These are phyloP conservation scores for Patagioenas fasciata DNA, from an alignment of 2,113 vertebrate species.

Conservation along the genomic window DNA sequence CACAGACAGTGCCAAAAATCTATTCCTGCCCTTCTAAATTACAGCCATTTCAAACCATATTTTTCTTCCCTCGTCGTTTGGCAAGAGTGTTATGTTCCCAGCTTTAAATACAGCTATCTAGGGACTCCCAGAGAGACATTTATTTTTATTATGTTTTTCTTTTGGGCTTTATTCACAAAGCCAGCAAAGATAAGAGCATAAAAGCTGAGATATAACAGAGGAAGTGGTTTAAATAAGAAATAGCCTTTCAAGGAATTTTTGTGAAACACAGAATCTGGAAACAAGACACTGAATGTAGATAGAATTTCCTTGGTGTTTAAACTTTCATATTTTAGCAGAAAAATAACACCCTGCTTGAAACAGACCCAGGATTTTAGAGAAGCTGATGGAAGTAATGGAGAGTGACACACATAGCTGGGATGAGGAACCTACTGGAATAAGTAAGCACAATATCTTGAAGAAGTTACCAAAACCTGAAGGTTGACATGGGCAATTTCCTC, in stretches of 20 bases:
- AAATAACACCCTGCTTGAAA: constrained; percentile 15
- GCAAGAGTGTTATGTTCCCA: constrained; percentile 38
- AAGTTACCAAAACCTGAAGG: constrained; percentile 13
- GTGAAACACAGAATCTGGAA: not conserved
- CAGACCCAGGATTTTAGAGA: not conserved
- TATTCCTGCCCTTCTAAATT: constrained; percentile 10
- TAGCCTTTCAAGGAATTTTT: constrained; percentile 46
- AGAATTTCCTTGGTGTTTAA: constrained; percentile 34
- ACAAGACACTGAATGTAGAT: not conserved
- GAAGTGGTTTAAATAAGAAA: not conserved
- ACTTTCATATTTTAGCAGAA: constrained; percentile 15
- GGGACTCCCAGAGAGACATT: constrained; percentile 17
- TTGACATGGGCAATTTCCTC: not conserved
- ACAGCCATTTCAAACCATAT: constrained; percentile 12
- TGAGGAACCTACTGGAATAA: constrained; percentile 32
- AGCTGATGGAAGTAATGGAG: constrained; percentile 34
- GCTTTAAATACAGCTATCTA: constrained; percentile 49
- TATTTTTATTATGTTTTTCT: constrained; percentile 49
- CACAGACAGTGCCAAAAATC: not conserved
- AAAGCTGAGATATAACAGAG: constrained; percentile 11
- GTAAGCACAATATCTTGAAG: not conserved
- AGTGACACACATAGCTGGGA: constrained; percentile 4
- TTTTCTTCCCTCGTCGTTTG: constrained; percentile 13
- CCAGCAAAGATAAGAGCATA: constrained; percentile 6
- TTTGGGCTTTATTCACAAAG: constrained; percentile 28